Evolutionary conservation across 2,888 invertebrate genomes (phyloP), one percentile per base, ranked within the genome.

Genomic region (Pasiphila rectangulata): DNA sequence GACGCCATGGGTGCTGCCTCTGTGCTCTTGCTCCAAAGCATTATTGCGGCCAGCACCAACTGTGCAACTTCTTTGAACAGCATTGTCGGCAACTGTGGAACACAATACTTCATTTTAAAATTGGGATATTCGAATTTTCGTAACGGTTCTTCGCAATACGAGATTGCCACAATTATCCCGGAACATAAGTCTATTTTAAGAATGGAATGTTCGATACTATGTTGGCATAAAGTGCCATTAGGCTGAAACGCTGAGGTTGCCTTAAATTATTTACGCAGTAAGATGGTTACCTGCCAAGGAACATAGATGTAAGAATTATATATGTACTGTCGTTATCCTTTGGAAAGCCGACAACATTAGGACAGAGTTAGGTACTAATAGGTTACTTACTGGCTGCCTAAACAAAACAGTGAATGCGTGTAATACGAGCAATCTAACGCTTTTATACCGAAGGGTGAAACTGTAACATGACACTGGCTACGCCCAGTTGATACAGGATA

Each of bases 371-470:
- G n/a, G n/a, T n/a, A n/a, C n/a, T n/a, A n/a, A n/a, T 9, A 19
- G 32, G 30, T 29, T 39, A 35, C 34, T 40, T 29, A 24, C 35
- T 24, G n/a, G 38, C 27, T 39, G 35, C 24, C 24, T 7, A 15
- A 27, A 43, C 35, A 38, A 40, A 21, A 39, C 27, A 9, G 54
- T 59, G 66, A 81, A 68, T 84, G 82, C 61, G 55, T 62, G 83
- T 78, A 85, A 86, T 65, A 53, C 47, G 79, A 86, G 79, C 55
- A 70, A 70, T 48, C 47, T 66, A 59, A 61, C 61, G 73, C 76
- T 86, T 88, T 83, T 88, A 88, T 87, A 87, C 64, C 54, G 61
- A 69, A 82, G 83, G 86, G 85, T 74, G 73, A 70, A 69, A 62
- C 56, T 77, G 87, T 75, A 85, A 88, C 53, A 23, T 46, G 83